These are phyloP conservation scores for Megalops atlanticus DNA, from an alignment of 2,113 vertebrate species.

Conservation along the genomic window DNA sequence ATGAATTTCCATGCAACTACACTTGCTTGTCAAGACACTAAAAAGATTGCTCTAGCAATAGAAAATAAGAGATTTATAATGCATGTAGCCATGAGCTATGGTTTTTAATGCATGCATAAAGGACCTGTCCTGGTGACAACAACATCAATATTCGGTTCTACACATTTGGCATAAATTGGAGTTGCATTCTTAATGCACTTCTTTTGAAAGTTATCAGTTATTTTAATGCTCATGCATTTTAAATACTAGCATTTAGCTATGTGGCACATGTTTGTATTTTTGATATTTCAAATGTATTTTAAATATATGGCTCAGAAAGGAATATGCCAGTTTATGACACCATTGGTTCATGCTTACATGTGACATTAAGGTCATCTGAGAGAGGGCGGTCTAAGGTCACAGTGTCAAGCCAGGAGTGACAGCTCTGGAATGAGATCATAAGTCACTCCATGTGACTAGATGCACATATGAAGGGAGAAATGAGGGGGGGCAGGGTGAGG, in stretches of 20 bases:
- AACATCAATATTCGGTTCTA: background rate
- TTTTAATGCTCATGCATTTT: background rate
- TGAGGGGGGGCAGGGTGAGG: background rate
- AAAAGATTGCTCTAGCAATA: background rate
- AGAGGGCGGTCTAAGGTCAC: slow-evolving; percentile 67
- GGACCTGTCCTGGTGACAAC: background rate
- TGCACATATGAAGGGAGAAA: background rate
- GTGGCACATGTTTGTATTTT: background rate
- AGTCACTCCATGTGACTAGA: slow-evolving; percentile 63
- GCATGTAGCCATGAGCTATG: background rate
- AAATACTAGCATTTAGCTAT: background rate
- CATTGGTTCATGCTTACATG: too few relatives aligned
- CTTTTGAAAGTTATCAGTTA: background rate
- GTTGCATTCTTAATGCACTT: background rate
- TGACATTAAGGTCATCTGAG: slow-evolving; percentile 48
- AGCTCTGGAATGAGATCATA: slow-evolving; percentile 73
- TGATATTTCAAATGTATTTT: background rate
- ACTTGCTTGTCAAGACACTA: background rate
- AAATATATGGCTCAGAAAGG: background rate
- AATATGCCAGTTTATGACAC: too few relatives aligned
- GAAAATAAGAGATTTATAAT: background rate
- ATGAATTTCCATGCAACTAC: background rate
- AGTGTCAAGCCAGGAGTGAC: slow-evolving; percentile 70
- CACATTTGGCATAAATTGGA: slow-evolving; percentile 1
- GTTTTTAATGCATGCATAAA: background rate